A percentile compares a stretch with the other conserved stretches of the same genome.
Evolutionary conservation across 2,113 vertebrate genomes (phyloP).

Genomic region (Muntiacus reevesi): DNA sequence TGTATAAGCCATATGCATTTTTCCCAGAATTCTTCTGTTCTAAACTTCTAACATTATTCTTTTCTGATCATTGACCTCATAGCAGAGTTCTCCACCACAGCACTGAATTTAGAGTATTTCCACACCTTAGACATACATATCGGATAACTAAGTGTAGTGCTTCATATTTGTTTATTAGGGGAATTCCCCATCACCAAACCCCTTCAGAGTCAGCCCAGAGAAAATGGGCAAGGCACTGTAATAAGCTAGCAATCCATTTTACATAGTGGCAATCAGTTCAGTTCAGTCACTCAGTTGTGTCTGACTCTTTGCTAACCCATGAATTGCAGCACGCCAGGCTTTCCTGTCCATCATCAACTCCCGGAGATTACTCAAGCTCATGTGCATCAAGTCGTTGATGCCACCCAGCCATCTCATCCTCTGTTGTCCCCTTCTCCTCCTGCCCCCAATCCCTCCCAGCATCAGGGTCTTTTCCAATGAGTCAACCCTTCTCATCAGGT

Average conservation of each 20-base stretch:
- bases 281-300: too few relatives aligned
- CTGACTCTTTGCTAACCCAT: too few relatives aligned
- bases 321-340: fast-evolving
- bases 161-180: neutral
- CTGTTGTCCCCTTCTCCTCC: too few relatives aligned
- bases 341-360: too few relatives aligned
- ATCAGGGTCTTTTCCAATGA: too few relatives aligned
- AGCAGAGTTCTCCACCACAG: neutral
- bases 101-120: neutral
- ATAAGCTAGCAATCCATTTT: neutral
- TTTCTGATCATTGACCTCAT: neutral
- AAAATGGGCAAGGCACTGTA: neutral
- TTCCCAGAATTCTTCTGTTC: neutral
- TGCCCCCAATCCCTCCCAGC: too few relatives aligned
- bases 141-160: neutral
- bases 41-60: neutral
- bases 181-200: neutral
- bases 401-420: too few relatives aligned
- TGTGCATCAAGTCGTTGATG: too few relatives aligned
- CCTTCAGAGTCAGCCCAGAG: neutral
- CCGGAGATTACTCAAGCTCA: too few relatives aligned
- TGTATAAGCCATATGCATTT: neutral
- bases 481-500: too few relatives aligned
- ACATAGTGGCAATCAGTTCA: neutral
- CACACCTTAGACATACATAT: neutral